Evolutionary conservation across 1,140 invertebrate genomes (phyloP), one percentile per base, ranked within the genome.

Genomic region (Meloidogyne hapla): DNA sequence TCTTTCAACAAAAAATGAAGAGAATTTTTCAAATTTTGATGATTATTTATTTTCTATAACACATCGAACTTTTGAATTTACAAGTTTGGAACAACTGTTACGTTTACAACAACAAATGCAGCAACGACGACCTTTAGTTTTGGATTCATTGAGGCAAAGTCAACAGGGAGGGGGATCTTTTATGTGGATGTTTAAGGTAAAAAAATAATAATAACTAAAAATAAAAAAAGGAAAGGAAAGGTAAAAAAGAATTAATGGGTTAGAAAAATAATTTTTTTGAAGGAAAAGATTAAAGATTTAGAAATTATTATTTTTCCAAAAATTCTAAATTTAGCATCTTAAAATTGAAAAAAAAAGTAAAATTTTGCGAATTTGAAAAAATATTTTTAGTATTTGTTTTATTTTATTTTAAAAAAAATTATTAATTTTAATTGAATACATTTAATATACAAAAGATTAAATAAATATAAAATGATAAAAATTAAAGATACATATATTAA

Each of bases 171-270:
- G 56, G 33, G 78, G 67, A 13, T 74, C 76, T 10, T 85, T 85
- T 62, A 76, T 85, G 80, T 38, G 85, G 79, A 38, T 85, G 62
- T 85, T 83, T 63, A 87, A 84, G 63, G 71, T 82, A 33, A 78
- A 77, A 23, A 74, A 72, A 21, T 42, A 15, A 42, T 61, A n/a
- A 61, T 28, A 56, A 45, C 23, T 67, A 18, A 28, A 48, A 33
- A 64, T 45, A 76, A 68, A 1, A 13, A 26, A 40, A 61, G 18
- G 63, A 66, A 2, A 61, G 23, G 18, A 23, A 72, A 81, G 26
- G 66, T 45, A 12, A 8, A 25, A 63, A 77, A 23, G 21, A 38
- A 12, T 61, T 26, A 40, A 69, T 6, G 33, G 33, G 4, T 33
- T 33, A 6, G 9, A 8, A 33, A 33, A 33, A 6, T 33, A 33